phyloP scores from a whole-genome alignment of 2,113 vertebrate genomes.

The Caloenas nicobarica region DNA sequence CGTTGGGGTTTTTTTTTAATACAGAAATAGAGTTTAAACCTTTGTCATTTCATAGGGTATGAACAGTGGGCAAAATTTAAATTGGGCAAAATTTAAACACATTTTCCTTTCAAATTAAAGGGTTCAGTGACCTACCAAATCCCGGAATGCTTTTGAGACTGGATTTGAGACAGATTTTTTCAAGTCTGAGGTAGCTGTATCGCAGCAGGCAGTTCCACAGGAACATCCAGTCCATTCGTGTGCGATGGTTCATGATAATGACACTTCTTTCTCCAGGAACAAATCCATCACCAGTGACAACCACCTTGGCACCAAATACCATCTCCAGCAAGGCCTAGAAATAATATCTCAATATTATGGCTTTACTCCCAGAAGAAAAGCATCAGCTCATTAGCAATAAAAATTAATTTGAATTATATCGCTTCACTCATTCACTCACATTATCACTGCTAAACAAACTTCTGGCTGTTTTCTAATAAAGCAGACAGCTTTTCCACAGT shows the following conservation, averaged over 20 bases:
- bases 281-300: conserved; percentile 96
- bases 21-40: background rate
- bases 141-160: conserved; percentile 93
- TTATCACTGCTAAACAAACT: background rate
- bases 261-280: conserved; percentile 95
- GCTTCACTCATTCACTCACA: background rate
- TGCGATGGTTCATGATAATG: conserved; percentile 99
- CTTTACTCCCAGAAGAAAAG: background rate
- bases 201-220: conserved; percentile 96
- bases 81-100: background rate
- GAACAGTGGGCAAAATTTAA: background rate
- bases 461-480: background rate
- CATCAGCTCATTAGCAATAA: background rate
- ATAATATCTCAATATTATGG: conserved; percentile 8
- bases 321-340: conserved; percentile 90
- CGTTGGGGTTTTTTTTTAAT: background rate
- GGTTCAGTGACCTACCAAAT: conserved; percentile 83
- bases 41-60: background rate
- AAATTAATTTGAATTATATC: background rate
- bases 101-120: background rate
- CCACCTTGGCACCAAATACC: conserved; percentile 93
- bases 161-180: conserved; percentile 98
- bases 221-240: conserved; percentile 98
- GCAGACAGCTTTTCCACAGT: background rate
- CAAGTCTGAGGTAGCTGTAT: conserved; percentile 95